These are phyloP conservation scores for Salmo trutta DNA, from an alignment of 2,797 vertebrate genomes.

Conservation along the genomic window DNA sequence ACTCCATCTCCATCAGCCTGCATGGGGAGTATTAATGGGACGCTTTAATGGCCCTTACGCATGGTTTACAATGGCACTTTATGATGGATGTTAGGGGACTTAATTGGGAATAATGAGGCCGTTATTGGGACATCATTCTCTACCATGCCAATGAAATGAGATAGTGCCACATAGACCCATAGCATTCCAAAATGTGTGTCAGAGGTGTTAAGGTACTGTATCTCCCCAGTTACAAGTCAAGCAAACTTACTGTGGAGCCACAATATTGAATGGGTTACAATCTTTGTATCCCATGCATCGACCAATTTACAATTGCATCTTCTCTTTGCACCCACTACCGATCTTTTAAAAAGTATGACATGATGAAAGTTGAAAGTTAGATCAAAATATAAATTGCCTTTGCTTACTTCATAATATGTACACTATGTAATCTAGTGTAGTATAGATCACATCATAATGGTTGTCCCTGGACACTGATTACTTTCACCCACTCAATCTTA, in stretches of 20 bases:
- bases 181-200: background rate
- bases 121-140: constrained; percentile 66
- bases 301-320: background rate
- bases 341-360: background rate
- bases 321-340: background rate
- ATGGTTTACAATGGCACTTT: constrained; percentile 65
- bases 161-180: background rate
- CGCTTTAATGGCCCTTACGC: constrained; percentile 61
- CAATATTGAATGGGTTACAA: background rate
- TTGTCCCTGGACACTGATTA: constrained; percentile 57
- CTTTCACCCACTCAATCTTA: constrained; percentile 72
- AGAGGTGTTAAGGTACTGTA: background rate
- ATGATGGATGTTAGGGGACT: constrained; percentile 71
- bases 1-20: constrained; percentile 59
- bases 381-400: background rate
- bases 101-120: constrained; percentile 76
- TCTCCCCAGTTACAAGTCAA: background rate
- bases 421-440: constrained; percentile 55
- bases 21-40: constrained; percentile 70
- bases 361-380: too few species aligned
- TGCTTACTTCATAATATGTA: constrained; percentile 36
- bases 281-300: background rate
- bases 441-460: constrained; percentile 62
- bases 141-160: constrained; percentile 53
- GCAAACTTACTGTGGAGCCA: background rate